Percentiles rank a stretch among this genome's conserved stretches.
Conservation (phyloP, 1,140 invertebrate species). For the Trichonephila clavata region DNA sequence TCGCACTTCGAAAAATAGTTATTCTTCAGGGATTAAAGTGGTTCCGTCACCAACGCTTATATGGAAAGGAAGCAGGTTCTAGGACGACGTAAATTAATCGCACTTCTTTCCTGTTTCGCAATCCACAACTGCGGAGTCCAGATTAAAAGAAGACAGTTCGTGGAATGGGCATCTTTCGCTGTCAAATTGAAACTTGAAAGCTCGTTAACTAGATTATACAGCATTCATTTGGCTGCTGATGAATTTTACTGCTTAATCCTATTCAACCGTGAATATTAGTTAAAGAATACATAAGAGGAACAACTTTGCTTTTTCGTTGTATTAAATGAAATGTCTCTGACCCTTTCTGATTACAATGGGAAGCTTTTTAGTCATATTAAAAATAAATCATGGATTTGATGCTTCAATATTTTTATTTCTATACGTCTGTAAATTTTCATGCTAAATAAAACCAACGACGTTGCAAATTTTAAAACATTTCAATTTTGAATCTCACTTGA, state of each 20-base stretch:
- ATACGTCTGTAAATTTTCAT: too few species aligned
- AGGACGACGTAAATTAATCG: neutral
- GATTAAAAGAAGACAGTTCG: neutral
- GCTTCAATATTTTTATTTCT: too few species aligned
- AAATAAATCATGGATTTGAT: too few species aligned
- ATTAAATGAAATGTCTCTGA: too few species aligned
- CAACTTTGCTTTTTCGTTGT: too few species aligned
- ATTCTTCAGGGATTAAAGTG: slow-evolving; percentile 51
- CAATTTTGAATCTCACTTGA: too few species aligned
- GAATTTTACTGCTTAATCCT: neutral
- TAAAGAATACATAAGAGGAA: neutral
- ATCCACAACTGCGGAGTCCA: neutral
- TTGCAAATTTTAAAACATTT: too few species aligned
- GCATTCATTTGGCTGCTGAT: neutral
- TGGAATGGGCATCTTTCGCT: slow-evolving; percentile 9
- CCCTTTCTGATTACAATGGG: too few species aligned
- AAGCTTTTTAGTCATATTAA: too few species aligned
- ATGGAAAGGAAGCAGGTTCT: neutral
- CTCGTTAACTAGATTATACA: neutral
- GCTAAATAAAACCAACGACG: too few species aligned
- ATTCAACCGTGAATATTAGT: neutral
- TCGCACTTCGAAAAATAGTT: slow-evolving; percentile 39
- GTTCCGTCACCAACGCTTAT: slow-evolving; percentile 10
- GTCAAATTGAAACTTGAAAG: neutral
- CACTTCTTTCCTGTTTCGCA: slow-evolving; percentile 10